A percentile compares a stretch with the other conserved stretches of the same genome.
Conservation (phyloP, 1,140 invertebrate species). For the Pogonus chalceus region DNA sequence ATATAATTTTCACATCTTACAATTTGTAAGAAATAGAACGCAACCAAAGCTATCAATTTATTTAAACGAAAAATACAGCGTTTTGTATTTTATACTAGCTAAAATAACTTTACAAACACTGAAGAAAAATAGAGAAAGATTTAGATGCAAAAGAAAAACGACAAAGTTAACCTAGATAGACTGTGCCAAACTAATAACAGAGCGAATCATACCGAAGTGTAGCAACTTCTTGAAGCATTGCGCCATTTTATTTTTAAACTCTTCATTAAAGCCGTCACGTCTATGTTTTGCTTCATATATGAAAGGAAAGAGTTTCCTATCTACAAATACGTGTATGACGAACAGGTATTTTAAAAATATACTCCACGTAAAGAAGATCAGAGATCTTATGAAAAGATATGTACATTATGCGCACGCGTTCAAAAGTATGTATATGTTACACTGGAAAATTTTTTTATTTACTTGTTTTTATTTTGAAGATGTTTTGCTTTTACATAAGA, state of each 20-base stretch:
- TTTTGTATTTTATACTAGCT: too few species aligned
- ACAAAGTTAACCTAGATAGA: too few species aligned
- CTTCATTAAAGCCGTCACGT: neutral
- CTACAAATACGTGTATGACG: neutral
- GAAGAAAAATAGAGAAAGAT: neutral
- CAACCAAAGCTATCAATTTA: too few species aligned
- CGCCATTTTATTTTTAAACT: neutral
- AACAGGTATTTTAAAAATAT: neutral
- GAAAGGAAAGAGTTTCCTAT: neutral
- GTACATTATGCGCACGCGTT: too few species aligned
- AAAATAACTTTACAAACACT: too few species aligned
- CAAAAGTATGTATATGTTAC: too few species aligned
- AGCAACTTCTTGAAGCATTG: neutral
- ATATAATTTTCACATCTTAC: too few species aligned
- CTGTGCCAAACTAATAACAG: neutral
- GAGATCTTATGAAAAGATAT: too few species aligned
- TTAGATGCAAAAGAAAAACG: neutral
- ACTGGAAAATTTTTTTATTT: neutral
- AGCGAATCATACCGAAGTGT: neutral
- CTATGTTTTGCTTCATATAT: neutral
- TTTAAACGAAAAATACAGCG: too few species aligned
- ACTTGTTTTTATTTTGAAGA: too few species aligned
- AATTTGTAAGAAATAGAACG: too few species aligned
- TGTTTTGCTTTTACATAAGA: neutral
- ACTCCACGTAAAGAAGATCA: neutral